Evolutionary conservation across 2,888 invertebrate genomes (phyloP), one percentile per base, ranked within the genome.

Genomic region (Epistrophella euchroma): DNA sequence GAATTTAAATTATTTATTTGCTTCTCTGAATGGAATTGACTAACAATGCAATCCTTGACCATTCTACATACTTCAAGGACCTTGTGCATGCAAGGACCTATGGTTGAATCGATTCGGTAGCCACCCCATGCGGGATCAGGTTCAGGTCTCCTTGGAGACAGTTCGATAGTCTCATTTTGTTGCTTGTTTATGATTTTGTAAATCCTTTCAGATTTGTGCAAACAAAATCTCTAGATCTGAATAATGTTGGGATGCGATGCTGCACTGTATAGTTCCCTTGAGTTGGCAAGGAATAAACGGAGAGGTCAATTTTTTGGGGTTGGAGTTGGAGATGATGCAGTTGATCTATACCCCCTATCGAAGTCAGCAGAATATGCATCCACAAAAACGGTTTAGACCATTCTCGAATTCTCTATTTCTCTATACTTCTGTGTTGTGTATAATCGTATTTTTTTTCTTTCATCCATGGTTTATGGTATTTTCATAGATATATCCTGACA

Each of bases 1-100:
- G 71, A 85, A 66, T 75, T 68, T 80, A 71, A 80, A 80, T 76
- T 80, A 80, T 85, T 85, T 79, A 75, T 74, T 84, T 84, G 79
- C 82, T 78, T n/a, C 55, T 64, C 55, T 56, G 56, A 72, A 72
- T 72, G 71, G 22, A 82, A 64, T 70, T 75, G 80, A 84, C 71
- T 66, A 60, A 66, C 62, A 64, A 55, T 68, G 22, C 66, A 74
- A 68, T 60, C 60, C 76, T 58, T 45, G 47, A 52, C 47, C 47
- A 52, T 52, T 35, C 71, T 25, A 25, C n/a, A n/a, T 25, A 52
- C 52, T 52, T 25, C 52, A 52, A 52, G 25, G 15, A 1, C 15
- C 25, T 15, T 66, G 37, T 47, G 15, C n/a, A 52, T 58, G 15
- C 55, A 58, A 58, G 37, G 58, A 58, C 32, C 13, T 32, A 15